A percentile compares a stretch with the other conserved stretches of the same genome.
These are phyloP conservation scores for Pluvianellus socialis DNA, from an alignment of 2,113 vertebrate genomes.

Conservation along the genomic window DNA sequence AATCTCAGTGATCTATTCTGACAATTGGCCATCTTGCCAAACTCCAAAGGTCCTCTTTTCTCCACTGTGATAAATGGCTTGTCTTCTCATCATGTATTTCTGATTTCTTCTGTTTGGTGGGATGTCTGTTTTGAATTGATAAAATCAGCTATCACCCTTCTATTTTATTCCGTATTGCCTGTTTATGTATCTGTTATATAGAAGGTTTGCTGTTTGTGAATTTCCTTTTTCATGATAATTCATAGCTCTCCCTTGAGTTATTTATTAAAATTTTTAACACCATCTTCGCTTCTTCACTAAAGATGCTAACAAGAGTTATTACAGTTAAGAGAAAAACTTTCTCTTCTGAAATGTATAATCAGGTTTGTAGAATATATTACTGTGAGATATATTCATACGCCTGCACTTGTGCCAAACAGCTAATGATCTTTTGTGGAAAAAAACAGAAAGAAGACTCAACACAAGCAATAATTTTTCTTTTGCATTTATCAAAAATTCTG, in stretches of 20 bases:
- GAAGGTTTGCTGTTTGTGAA: neutral
- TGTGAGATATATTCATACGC: neutral
- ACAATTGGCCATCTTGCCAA: neutral
- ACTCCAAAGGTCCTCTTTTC: neutral
- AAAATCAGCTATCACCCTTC: neutral
- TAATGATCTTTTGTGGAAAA: neutral
- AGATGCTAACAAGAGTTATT: neutral
- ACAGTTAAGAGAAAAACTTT: neutral
- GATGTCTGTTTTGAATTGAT: neutral
- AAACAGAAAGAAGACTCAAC: neutral
- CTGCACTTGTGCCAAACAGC: neutral
- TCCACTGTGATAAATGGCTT: neutral
- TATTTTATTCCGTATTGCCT: neutral
- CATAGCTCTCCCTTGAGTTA: neutral
- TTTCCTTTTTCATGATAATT: neutral
- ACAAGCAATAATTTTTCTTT: neutral
- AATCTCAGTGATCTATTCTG: neutral
- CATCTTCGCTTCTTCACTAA: neutral
- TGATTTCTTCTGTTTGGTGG: neutral
- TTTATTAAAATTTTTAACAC: neutral
- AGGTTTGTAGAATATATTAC: slow-evolving; percentile 9
- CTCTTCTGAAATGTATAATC: neutral
- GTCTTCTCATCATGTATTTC: fast-evolving
- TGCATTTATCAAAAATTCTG: neutral
- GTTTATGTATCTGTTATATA: neutral